Percentiles rank a stretch among this genome's conserved stretches.
These are phyloP conservation scores for Rhinichthys osculus DNA, from an alignment of 2,797 vertebrate species.

Conservation along the genomic window DNA sequence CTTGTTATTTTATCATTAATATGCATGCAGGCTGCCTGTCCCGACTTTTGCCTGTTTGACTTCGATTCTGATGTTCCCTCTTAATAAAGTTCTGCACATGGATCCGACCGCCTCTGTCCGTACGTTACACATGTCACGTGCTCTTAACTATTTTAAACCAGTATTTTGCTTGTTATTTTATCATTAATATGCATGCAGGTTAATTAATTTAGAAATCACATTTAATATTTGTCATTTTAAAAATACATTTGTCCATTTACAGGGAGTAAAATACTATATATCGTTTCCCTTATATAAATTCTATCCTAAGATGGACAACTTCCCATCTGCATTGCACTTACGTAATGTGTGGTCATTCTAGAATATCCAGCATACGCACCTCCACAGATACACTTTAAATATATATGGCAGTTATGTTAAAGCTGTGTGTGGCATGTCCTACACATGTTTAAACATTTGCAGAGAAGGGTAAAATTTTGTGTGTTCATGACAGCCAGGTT, in stretches of 20 bases:
- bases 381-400: constrained; percentile 5
- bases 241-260: background rate
- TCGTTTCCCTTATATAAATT: background rate
- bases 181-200: background rate
- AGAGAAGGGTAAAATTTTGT: constrained; percentile 29
- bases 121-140: no score
- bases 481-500: constrained; percentile 54
- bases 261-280: background rate
- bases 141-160: background rate
- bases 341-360: background rate
- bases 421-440: constrained; percentile 34
- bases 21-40: no score
- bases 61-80: no score
- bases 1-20: no score
- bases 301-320: background rate
- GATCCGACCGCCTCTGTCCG: no score
- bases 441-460: constrained; percentile 54
- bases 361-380: background rate
- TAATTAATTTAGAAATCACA: background rate
- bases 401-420: constrained; percentile 8
- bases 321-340: background rate
- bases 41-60: no score
- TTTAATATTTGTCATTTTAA: background rate
- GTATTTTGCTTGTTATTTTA: background rate
- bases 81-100: no score